phyloP scores from a whole-genome alignment of 2,797 vertebrate genomes.

The Monodelphis domestica region DNA sequence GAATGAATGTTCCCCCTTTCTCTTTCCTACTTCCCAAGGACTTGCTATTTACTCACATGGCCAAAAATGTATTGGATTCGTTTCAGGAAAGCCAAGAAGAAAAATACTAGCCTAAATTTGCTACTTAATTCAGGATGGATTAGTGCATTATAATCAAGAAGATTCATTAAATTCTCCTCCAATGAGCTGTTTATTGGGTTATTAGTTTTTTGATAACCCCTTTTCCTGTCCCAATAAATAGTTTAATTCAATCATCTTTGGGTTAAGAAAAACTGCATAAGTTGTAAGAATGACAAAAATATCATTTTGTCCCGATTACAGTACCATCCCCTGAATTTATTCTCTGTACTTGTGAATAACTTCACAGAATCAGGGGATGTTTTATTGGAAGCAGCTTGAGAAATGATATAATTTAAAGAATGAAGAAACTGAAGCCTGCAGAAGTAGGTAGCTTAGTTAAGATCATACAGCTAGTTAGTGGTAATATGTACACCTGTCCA shows the following conservation, averaged over 20 bases:
- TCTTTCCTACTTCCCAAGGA: neutral
- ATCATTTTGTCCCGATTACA: slow-evolving; percentile 16
- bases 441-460: neutral
- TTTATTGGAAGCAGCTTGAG: neutral
- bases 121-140: slow-evolving; percentile 79
- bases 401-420: slow-evolving; percentile 21
- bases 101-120: slow-evolving; percentile 43
- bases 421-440: slow-evolving; percentile 8
- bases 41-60: slow-evolving; percentile 17
- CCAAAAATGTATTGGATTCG: slow-evolving; percentile 57
- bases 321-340: neutral
- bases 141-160: slow-evolving; percentile 87
- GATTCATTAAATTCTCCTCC: slow-evolving; percentile 88
- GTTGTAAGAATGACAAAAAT: neutral
- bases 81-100: slow-evolving; percentile 73
- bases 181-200: slow-evolving; percentile 70
- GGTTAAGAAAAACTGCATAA: slow-evolving; percentile 17
- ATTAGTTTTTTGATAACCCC: slow-evolving; percentile 14
- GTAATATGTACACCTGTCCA: neutral
- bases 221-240: slow-evolving; percentile 47
- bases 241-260: slow-evolving; percentile 30
- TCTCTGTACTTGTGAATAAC: neutral
- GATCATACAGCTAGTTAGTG: neutral
- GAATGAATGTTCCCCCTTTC: slow-evolving; percentile 9
- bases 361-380: neutral